A percentile compares a stretch with the other conserved stretches of the same genome.
Conservation (phyloP, 2,113 vertebrate species). For the Polyodon spathula region DNA sequence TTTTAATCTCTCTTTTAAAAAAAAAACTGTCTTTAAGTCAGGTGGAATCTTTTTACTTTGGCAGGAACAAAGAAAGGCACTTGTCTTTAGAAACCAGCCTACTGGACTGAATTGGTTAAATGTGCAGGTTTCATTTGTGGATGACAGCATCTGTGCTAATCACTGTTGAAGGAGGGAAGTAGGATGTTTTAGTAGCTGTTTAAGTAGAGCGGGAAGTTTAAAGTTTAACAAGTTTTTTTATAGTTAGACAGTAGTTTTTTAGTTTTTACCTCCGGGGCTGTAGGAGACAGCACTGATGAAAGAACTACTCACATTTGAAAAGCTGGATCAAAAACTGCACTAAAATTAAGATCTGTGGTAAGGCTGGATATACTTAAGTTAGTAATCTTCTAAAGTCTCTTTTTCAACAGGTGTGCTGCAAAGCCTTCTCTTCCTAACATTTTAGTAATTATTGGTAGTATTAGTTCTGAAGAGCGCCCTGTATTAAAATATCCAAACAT, state of each 20-base stretch:
- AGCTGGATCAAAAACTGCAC: slow-evolving; percentile 32
- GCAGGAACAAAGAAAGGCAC: neutral
- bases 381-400: slow-evolving; percentile 23
- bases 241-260: no score
- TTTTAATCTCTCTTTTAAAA: slow-evolving; percentile 15
- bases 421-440: neutral
- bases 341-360: slow-evolving; percentile 16
- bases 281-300: slow-evolving; percentile 32
- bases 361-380: slow-evolving; percentile 29
- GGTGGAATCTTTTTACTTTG: no score
- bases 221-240: no score
- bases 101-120: neutral
- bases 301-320: slow-evolving; percentile 32
- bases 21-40: neutral
- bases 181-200: no score
- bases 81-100: neutral
- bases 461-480: no score
- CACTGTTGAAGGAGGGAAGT: slow-evolving; percentile 41
- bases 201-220: no score
- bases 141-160: slow-evolving; percentile 45
- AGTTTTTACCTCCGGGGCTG: slow-evolving; percentile 36
- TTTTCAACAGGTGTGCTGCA: slow-evolving; percentile 26
- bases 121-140: slow-evolving; percentile 24
- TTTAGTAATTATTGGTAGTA: neutral
- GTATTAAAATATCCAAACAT: no score